Evolutionary conservation across 2,888 invertebrate genomes (phyloP).

Genomic region (Drosophila picticornis): DNA sequence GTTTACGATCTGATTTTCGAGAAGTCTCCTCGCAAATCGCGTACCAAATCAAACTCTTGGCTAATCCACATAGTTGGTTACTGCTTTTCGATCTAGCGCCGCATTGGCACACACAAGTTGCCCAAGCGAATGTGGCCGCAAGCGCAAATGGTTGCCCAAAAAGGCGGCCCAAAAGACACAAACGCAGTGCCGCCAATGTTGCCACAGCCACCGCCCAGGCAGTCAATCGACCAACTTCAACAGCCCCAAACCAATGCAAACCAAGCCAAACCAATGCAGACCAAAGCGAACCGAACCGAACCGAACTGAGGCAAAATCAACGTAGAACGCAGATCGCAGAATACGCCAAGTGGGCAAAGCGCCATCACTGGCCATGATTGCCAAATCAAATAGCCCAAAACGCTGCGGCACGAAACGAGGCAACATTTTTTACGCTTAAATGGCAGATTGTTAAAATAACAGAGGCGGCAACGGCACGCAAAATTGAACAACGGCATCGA

Average conservation of each 20-base stretch:
- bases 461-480: slow-evolving; percentile 81
- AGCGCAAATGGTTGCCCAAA: slow-evolving; percentile 61
- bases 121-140: slow-evolving; percentile 38
- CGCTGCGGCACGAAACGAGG: slow-evolving; percentile 79
- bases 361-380: slow-evolving; percentile 75
- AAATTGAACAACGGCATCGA: slow-evolving; percentile 79
- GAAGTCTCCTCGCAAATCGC: slow-evolving; percentile 2
- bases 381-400: slow-evolving; percentile 80
- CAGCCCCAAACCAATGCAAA: slow-evolving; percentile 26
- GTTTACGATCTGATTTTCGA: background rate
- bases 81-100: slow-evolving; percentile 23
- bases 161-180: slow-evolving; percentile 63
- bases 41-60: slow-evolving; percentile 37
- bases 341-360: slow-evolving; percentile 57
- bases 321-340: slow-evolving; percentile 60
- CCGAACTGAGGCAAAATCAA: slow-evolving; percentile 38
- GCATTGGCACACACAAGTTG: slow-evolving; percentile 43
- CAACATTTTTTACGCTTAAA: slow-evolving; percentile 82
- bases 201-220: slow-evolving; percentile 52
- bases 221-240: slow-evolving; percentile 17
- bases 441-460: slow-evolving; percentile 81
- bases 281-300: slow-evolving; percentile 30
- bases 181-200: slow-evolving; percentile 69
- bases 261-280: slow-evolving; percentile 28
- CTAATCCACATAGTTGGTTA: slow-evolving; percentile 54